Base-by-base conservation (phyloP, 2,797 vertebrate species). In the Myotis planiceps region DNA sequence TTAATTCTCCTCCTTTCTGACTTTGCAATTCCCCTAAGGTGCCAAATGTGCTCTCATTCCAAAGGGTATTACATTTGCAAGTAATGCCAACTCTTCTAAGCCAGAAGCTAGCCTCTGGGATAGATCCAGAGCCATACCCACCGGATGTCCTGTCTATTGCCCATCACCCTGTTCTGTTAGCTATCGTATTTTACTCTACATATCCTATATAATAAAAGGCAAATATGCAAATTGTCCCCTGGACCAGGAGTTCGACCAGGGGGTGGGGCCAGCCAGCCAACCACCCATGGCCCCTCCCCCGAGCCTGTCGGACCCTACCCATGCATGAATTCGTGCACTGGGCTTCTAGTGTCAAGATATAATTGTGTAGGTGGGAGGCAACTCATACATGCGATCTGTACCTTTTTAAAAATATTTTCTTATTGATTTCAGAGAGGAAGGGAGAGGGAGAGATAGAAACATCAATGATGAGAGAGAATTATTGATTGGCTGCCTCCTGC, bases 1-100 rank as follows among this genome's bases (percentile, higher is more conserved):
- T 84, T 72, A 47, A 69, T 93, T 90, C 47, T 90, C 27, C 32
- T 92, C 65, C 19, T 92, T 94, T 66, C 74, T 96, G 94, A 45
- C 63, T 96, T 23, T 75, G 72, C 12, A 84, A 3, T 63, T 94
- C 9, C 19, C 27, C n/a, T 84, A 25, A 63, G 23, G 39, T 94
- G 78, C 79, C 82, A 95, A 96, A 87, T 69, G 37, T 79, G 34
- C 37, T 89, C 34, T 53, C 39, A 68, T 90, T 85, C 49, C 79
- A 91, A 92, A 88, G 37, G 15, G 25, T 86, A 90, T 93, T 87
- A 68, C 34, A 94, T 96, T 85, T 81, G 37, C 10, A 76, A 66
- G n/a, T 92, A 71, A 86, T 53, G 34, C 78, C 92, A 85, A 79
- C 23, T 74, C 32, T 90, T 91, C 47, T 69, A 92, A 84, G 45